Percentiles rank a stretch among this genome's conserved stretches.
These are phyloP conservation scores for Lethenteron camtschaticum DNA, from an alignment of 2,113 vertebrate species.

Conservation along the genomic window DNA sequence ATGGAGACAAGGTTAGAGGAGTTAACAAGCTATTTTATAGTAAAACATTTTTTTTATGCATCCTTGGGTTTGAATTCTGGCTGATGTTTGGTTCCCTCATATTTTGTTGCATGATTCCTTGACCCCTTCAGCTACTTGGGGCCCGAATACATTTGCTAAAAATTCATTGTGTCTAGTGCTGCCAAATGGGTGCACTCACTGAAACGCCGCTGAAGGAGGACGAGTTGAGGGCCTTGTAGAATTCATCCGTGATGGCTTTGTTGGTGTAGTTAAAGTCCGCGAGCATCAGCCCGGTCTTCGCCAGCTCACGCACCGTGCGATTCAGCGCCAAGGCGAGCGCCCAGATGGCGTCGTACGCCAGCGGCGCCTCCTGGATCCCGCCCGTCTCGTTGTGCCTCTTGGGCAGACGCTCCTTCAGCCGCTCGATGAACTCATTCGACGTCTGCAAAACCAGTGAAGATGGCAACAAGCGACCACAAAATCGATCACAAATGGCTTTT, in stretches of 20 bases:
- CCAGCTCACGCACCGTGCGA: constrained; percentile 56
- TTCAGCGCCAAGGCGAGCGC: constrained; percentile 71
- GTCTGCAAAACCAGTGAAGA: constrained; percentile 24
- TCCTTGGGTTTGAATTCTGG: too few species aligned
- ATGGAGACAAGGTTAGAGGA: too few species aligned
- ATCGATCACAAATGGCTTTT: too few species aligned
- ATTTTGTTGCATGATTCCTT: too few species aligned
- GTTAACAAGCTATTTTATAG: too few species aligned
- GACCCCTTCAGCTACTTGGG: too few species aligned
- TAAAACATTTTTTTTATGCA: too few species aligned
- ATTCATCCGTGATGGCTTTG: constrained; percentile 66
- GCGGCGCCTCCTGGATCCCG: constrained; percentile 67
- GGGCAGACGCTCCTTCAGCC: constrained; percentile 52
- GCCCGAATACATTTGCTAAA: too few species aligned
- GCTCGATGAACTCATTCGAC: constrained; percentile 64
- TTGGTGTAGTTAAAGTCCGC: constrained; percentile 96
- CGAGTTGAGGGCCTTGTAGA: constrained; percentile 79
- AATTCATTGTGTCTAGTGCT: too few species aligned
- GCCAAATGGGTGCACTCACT: constrained; percentile 22
- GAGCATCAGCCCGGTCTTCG: constrained; percentile 27
- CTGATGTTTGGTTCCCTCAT: too few species aligned
- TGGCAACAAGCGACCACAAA: not conserved
- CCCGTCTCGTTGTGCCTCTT: constrained; percentile 69
- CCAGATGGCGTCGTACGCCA: constrained; percentile 85
- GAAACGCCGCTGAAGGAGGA: constrained; percentile 82